A percentile compares a stretch with the other conserved stretches of the same genome.
These are phyloP conservation scores for Eupithecia vulgata DNA, from an alignment of 2,888 invertebrate genomes.

Conservation along the genomic window DNA sequence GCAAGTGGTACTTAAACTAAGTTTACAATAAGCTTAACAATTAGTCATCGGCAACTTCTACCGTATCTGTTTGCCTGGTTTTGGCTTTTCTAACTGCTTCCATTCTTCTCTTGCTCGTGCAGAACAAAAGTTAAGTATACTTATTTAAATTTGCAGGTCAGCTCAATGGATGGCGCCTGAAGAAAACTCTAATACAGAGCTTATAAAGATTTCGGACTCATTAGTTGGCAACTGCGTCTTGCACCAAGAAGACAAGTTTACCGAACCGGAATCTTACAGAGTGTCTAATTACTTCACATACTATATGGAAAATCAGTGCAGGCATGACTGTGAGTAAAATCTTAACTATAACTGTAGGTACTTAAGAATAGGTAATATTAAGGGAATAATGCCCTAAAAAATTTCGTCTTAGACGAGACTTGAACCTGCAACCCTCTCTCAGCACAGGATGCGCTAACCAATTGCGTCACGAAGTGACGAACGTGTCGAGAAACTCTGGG, in stretches of 20 bases:
- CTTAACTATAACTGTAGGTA: background rate
- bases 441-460: no score
- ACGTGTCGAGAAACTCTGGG: no score
- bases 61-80: no score
- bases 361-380: background rate
- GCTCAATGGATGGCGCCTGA: slow-evolving; percentile 74
- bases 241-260: slow-evolving; percentile 89
- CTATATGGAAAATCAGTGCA: slow-evolving; percentile 93
- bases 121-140: no score
- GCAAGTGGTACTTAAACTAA: no score
- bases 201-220: slow-evolving; percentile 65
- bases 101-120: no score
- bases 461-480: no score
- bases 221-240: slow-evolving; percentile 87
- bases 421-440: no score
- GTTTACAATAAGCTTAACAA: no score
- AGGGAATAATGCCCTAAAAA: no score
- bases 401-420: no score
- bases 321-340: slow-evolving; percentile 82
- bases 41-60: no score
- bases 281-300: slow-evolving; percentile 90
- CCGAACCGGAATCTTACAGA: slow-evolving; percentile 90
- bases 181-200: slow-evolving; percentile 57
- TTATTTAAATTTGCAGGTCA: slow-evolving; percentile 57
- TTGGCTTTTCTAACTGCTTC: background rate